Percentiles rank a stretch among this genome's conserved stretches.
phyloP scores from a whole-genome alignment of 2,797 vertebrate species.

The Ctenosaura bakeri region DNA sequence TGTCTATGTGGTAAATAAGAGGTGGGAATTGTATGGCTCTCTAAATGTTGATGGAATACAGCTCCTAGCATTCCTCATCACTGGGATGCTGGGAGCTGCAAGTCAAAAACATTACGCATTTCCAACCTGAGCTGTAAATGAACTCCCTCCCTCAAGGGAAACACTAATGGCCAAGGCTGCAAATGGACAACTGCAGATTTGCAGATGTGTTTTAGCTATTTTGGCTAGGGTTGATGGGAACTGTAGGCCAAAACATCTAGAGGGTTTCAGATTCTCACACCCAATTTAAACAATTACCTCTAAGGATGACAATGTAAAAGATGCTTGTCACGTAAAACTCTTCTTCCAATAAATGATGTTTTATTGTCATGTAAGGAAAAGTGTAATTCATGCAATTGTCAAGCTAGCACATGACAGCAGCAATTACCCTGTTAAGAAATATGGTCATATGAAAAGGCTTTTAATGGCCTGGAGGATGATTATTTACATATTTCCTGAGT shows the following conservation, averaged over 20 bases:
- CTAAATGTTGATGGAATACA: too few species aligned
- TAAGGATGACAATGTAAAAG: background rate
- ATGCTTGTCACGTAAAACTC: background rate
- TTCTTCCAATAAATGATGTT: background rate
- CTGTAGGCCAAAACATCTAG: too few species aligned
- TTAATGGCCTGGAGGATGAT: background rate
- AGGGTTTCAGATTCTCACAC: background rate
- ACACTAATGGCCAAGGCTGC: too few species aligned
- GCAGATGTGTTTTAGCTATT: too few species aligned
- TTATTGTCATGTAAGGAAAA: background rate
- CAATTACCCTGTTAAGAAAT: background rate
- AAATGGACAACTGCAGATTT: too few species aligned
- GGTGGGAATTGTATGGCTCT: too few species aligned
- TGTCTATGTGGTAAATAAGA: background rate
- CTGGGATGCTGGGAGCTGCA: too few species aligned
- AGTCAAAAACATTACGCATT: too few species aligned
- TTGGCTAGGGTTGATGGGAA: too few species aligned
- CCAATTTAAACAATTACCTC: background rate
- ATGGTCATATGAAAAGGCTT: background rate
- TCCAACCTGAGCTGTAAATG: too few species aligned
- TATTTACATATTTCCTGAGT: background rate
- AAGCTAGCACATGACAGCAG: background rate
- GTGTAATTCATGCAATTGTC: background rate
- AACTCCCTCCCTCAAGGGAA: too few species aligned
- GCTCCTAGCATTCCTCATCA: too few species aligned